phyloP scores from a whole-genome alignment of 2,797 vertebrate genomes.

The Sebastes taczanowskii region DNA sequence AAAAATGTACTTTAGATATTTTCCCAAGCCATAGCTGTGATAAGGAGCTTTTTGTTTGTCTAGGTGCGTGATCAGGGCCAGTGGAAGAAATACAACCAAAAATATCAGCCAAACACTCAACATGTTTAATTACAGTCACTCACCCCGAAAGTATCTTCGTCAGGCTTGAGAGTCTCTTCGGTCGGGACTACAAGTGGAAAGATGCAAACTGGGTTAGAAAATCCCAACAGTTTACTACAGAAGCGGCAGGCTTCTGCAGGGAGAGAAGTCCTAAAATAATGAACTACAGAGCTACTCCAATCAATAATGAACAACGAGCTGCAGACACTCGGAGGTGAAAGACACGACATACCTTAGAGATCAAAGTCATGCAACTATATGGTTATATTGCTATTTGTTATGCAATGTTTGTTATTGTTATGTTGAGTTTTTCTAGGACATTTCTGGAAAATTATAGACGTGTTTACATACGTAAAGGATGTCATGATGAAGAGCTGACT shows the following conservation, averaged over 20 bases:
- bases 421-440: too few relatives aligned
- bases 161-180: conserved; percentile 88
- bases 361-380: neutral
- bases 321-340: neutral
- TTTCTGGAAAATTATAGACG: neutral
- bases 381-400: neutral
- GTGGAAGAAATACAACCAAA: neutral
- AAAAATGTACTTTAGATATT: neutral
- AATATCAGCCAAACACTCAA: neutral
- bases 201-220: neutral
- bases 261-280: neutral
- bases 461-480: neutral
- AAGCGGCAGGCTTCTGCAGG: neutral
- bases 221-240: neutral
- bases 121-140: conserved; percentile 62
- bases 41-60: neutral
- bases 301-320: neutral
- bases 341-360: neutral
- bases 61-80: neutral
- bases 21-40: neutral
- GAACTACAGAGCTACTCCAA: neutral
- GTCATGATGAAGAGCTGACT: neutral
- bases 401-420: too few relatives aligned
- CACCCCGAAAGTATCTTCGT: conserved; percentile 93
- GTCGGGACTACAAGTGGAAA: conserved; percentile 78